Conservation (phyloP, 1,140 invertebrate genomes). For the Sycobia sp. region DNA sequence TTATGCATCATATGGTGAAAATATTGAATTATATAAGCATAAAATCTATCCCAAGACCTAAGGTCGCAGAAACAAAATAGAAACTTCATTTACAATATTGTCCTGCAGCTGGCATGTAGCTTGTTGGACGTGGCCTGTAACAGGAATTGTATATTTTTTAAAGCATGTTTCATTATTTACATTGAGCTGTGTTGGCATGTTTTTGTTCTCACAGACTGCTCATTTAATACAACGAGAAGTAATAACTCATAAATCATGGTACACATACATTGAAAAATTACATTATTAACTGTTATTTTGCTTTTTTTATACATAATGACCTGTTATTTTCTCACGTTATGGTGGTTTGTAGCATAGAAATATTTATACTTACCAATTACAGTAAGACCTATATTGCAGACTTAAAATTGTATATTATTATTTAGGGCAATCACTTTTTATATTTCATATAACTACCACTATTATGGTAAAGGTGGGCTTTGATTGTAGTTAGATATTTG, state of each 20-base stretch:
- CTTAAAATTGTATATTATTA: too few relatives aligned
- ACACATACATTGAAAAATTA: too few relatives aligned
- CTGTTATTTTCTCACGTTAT: too few relatives aligned
- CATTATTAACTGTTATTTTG: too few relatives aligned
- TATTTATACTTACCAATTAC: too few relatives aligned
- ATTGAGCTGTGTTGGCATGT: constrained; percentile 40
- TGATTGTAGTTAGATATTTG: constrained; percentile 31
- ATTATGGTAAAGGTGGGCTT: constrained; percentile 35
- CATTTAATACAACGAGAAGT: not conserved
- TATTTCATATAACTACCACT: constrained; percentile 20
- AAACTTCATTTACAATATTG: constrained; percentile 14
- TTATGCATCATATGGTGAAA: too few relatives aligned
- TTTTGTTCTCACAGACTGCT: constrained; percentile 31
- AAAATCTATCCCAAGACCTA: too few relatives aligned
- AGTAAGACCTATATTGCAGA: too few relatives aligned
- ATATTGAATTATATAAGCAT: too few relatives aligned
- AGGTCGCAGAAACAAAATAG: not conserved
- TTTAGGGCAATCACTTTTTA: constrained; percentile 18
- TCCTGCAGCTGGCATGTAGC: constrained; percentile 38
- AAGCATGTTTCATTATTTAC: constrained; percentile 44
- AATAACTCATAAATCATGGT: not conserved
- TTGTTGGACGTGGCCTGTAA: constrained; percentile 35
- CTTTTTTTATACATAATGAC: too few relatives aligned
- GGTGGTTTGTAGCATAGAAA: too few relatives aligned
- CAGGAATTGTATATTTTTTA: constrained; percentile 32